Evolutionary conservation across 2,797 vertebrate species (phyloP).

Genomic region (Muraenolepis orangiensis): DNA sequence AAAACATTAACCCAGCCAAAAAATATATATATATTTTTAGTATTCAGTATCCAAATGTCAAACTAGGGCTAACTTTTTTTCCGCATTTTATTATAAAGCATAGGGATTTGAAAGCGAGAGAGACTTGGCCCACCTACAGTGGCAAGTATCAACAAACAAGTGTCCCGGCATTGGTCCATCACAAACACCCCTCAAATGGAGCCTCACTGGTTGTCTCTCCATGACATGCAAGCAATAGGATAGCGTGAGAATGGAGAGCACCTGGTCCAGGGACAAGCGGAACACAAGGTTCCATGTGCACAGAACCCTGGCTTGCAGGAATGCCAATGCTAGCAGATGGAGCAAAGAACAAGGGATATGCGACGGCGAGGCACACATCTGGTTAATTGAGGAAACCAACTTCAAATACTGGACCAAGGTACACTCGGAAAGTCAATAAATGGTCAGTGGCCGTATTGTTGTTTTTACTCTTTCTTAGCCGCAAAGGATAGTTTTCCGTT

Average conservation of each 20-base stretch:
- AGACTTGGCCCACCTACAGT: constrained; percentile 1
- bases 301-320: neutral
- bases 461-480: too few relatives aligned
- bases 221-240: constrained; percentile 6
- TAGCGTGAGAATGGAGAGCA: constrained; percentile 9
- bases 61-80: neutral
- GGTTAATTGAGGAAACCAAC: constrained; percentile 35
- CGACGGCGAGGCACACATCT: constrained; percentile 34
- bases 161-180: constrained; percentile 3
- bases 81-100: neutral
- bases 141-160: neutral
- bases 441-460: neutral
- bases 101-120: neutral
- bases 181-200: constrained; percentile 12
- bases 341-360: neutral
- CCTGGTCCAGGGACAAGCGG: neutral
- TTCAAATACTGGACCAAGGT: constrained; percentile 36
- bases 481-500: too few relatives aligned
- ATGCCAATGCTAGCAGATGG: neutral
- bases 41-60: too few relatives aligned
- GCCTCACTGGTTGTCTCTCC: constrained; percentile 1
- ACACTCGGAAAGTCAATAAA: constrained; percentile 12
- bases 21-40: too few relatives aligned
- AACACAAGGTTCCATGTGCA: neutral
- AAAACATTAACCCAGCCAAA: too few relatives aligned